Evolutionary conservation across 2,113 vertebrate species (phyloP).

Genomic region (Mionectes macconnelli): DNA sequence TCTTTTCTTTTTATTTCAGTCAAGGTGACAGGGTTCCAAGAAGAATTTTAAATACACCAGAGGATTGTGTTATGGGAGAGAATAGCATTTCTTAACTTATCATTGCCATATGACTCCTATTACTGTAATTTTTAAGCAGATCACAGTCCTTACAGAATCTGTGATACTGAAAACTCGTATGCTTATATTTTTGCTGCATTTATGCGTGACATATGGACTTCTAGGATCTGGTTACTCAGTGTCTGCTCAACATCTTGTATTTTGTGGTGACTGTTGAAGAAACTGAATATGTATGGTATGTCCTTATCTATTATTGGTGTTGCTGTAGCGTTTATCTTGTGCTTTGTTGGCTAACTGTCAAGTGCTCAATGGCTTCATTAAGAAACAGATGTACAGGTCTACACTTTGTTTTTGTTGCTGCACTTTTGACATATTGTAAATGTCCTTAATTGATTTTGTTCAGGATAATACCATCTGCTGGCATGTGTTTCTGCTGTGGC

Average conservation of each 20-base stretch:
- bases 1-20: background rate
- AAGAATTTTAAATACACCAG: background rate
- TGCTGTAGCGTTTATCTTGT: conserved; percentile 19
- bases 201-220: conserved; percentile 5
- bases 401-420: conserved; percentile 16
- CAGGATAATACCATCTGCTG: conserved; percentile 37
- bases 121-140: background rate
- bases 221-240: background rate
- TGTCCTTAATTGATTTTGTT: conserved; percentile 50
- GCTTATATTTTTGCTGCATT: conserved; percentile 3
- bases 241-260: conserved; percentile 2
- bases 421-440: conserved; percentile 32
- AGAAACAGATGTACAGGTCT: conserved; percentile 59
- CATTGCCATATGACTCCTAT: background rate
- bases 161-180: background rate
- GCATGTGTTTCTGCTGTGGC: conserved; percentile 30
- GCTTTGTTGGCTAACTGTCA: conserved; percentile 41
- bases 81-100: background rate
- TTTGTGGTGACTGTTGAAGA: background rate
- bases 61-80: background rate
- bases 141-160: background rate
- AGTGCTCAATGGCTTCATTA: conserved; percentile 20
- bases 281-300: background rate
- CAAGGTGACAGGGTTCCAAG: background rate
- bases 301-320: background rate